Percentiles rank a stretch among this genome's conserved stretches.
Conservation (phyloP, 92 coral and sea anemone species). For the Zoanthus sociatus region DNA sequence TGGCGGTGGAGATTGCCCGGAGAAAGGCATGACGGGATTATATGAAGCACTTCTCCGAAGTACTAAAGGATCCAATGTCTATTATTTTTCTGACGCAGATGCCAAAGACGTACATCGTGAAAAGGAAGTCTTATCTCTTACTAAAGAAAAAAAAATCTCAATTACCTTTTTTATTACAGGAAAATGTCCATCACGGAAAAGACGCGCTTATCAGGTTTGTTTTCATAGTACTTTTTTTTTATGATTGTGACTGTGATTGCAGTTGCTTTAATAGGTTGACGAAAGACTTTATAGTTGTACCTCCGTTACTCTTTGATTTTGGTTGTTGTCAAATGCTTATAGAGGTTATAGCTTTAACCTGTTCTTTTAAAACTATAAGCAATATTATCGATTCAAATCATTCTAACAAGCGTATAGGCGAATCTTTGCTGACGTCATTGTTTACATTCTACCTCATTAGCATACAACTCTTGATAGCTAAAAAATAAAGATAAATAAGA, state of each 20-base stretch:
- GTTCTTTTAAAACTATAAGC: no score
- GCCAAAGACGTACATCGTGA: conserved; percentile 60
- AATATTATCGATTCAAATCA: no score
- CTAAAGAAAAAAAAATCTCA: conserved; percentile 57
- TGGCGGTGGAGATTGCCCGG: conserved; percentile 73
- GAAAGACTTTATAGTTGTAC: no score
- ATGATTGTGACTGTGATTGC: neutral
- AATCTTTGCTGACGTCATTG: no score
- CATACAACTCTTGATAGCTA: no score
- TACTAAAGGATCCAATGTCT: conserved; percentile 54
- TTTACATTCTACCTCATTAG: no score
- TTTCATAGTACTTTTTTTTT: neutral
- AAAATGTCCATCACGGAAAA: conserved; percentile 43
- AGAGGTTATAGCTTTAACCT: no score
- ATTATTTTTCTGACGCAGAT: conserved; percentile 75
- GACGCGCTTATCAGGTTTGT: conserved; percentile 49
- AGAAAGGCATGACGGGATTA: conserved; percentile 75
- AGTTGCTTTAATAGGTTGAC: no score
- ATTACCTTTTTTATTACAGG: conserved; percentile 61
- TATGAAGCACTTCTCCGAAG: conserved; percentile 70
- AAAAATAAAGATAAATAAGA: no score
- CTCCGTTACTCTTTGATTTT: no score
- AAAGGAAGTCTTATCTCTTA: conserved; percentile 55
- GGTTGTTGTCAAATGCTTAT: no score
- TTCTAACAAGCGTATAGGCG: no score